Evolutionary conservation across 1,140 invertebrate species (phyloP).

Genomic region (Sitodiplosis mosellana): DNA sequence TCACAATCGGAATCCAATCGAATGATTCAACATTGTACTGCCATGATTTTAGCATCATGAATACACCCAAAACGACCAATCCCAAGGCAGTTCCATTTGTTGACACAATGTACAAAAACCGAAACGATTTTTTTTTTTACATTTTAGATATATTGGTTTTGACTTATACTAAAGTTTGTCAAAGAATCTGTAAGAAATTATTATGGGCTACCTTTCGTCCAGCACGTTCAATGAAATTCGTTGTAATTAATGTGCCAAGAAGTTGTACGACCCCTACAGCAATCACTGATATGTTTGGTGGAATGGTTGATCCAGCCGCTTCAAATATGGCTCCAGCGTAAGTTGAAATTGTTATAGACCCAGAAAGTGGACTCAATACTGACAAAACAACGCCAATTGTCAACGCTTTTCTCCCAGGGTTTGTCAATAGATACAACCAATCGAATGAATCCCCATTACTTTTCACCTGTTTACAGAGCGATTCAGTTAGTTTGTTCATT

Average conservation of each 20-base stretch:
- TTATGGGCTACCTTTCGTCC: neutral
- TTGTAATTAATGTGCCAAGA: slow-evolving; percentile 16
- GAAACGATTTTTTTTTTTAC: too few relatives aligned
- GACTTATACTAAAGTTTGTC: too few relatives aligned
- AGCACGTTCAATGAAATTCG: neutral
- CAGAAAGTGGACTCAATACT: slow-evolving; percentile 27
- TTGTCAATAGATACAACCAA: neutral
- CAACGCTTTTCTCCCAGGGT: neutral
- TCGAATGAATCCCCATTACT: neutral
- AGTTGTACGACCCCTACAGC: slow-evolving; percentile 32
- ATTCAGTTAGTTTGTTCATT: neutral
- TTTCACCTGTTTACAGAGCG: neutral
- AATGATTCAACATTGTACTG: too few relatives aligned
- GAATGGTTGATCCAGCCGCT: slow-evolving; percentile 23
- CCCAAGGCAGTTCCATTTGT: too few relatives aligned
- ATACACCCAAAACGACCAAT: too few relatives aligned
- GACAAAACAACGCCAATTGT: slow-evolving; percentile 27
- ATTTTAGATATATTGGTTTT: too few relatives aligned
- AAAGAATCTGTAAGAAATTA: too few relatives aligned
- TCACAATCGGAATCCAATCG: too few relatives aligned
- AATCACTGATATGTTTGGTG: slow-evolving; percentile 21
- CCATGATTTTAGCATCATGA: too few relatives aligned
- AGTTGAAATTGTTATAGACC: slow-evolving; percentile 30
- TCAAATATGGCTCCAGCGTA: slow-evolving; percentile 27
- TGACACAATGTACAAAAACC: too few relatives aligned